phyloP scores from a whole-genome alignment of 1,140 invertebrate species.

The Ephestia elutella region DNA sequence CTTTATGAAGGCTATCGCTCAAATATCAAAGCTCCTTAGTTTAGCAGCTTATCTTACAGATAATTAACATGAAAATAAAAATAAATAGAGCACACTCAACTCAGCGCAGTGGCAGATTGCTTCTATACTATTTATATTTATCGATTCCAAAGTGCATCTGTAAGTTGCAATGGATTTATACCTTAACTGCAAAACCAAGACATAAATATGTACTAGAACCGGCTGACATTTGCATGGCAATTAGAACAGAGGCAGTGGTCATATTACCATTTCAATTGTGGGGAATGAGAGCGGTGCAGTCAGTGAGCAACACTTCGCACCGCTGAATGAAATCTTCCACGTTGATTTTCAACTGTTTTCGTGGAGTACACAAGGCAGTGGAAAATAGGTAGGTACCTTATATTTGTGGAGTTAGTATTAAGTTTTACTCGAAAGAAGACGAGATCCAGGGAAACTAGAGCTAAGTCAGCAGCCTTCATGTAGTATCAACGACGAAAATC shows the following conservation, averaged over 20 bases:
- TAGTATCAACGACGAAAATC: no score
- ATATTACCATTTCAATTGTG: constrained; percentile 59
- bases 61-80: no score
- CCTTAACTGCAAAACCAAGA: not conserved
- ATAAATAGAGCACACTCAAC: no score
- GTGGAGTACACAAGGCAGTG: constrained; percentile 18
- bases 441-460: no score
- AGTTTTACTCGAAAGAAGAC: no score
- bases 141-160: no score
- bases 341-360: constrained; percentile 20
- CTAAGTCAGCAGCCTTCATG: no score
- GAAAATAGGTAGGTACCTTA: constrained; percentile 14
- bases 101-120: no score
- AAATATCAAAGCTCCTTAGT: not conserved
- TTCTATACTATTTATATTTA: no score
- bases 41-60: no score
- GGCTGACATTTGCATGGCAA: constrained; percentile 48
- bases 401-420: no score
- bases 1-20: not conserved
- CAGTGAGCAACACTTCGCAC: constrained; percentile 32
- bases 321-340: constrained; percentile 28
- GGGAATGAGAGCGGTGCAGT: constrained; percentile 36
- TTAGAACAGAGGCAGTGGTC: constrained; percentile 39
- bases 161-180: constrained; percentile 3
- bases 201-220: constrained; percentile 7